These are phyloP conservation scores for Sapajus apella DNA, from an alignment of 2,113 vertebrate genomes.

Conservation along the genomic window DNA sequence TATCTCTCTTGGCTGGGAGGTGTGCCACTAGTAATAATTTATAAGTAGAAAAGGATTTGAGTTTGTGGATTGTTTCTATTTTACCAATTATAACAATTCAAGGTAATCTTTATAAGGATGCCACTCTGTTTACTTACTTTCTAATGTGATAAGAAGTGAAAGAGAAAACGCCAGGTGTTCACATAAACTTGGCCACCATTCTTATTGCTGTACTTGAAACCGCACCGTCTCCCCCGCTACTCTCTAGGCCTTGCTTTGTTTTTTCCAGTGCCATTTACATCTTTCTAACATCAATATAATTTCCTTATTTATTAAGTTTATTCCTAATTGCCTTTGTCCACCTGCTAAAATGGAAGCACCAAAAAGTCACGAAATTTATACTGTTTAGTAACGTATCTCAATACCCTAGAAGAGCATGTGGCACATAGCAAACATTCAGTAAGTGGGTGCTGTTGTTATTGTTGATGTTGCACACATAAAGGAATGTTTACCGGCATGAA, in stretches of 20 bases:
- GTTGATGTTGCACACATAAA: not conserved
- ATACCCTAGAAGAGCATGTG: not conserved
- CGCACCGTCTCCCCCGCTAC: fast-evolving
- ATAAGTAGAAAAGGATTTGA: not conserved
- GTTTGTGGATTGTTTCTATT: not conserved
- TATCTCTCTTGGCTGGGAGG: not conserved
- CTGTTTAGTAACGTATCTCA: not conserved
- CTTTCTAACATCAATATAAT: not conserved
- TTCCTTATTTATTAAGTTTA: not conserved
- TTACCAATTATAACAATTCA: not conserved
- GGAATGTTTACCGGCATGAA: not conserved
- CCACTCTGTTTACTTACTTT: not conserved
- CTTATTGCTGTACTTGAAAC: not conserved
- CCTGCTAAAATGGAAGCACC: not conserved
- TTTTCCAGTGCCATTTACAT: not conserved
- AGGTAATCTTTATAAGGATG: not conserved
- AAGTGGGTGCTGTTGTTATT: not conserved
- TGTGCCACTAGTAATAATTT: not conserved
- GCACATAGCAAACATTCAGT: not conserved
- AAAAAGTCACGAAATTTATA: not conserved
- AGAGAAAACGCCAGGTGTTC: fast-evolving
- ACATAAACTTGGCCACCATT: not conserved
- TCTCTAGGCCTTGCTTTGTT: not conserved
- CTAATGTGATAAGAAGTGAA: not conserved
- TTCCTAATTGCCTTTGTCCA: not conserved